Evolutionary conservation across 2,113 vertebrate species (phyloP), one percentile per base, ranked within the genome.

Genomic region (Orycteropus afer): DNA sequence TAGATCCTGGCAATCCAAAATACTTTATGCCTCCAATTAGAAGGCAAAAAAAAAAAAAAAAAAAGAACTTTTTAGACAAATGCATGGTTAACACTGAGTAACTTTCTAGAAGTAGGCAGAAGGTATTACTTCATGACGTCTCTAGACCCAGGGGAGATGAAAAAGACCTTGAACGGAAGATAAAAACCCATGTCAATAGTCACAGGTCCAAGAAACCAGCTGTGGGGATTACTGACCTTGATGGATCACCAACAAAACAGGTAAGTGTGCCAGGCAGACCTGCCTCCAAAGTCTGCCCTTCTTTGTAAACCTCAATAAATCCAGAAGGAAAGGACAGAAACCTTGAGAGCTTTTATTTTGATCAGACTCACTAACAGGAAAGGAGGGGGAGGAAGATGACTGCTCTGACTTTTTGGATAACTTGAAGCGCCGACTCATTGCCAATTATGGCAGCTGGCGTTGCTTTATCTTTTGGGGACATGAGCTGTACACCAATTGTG

Each of bases 381-480:
- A 76, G 92, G 7, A 42, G 32, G 55, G 69, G 85, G 83, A 27
- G 81, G 83, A 93, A 79, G 7, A 4, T 2, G 55, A 45, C 1
- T 37, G 74, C 79, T 86, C 45, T 85, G 82, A 82, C 90, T 91
- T 71, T 88, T 74, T 71, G 42, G 95, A 37, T 84, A 96, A 76
- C 83, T 57, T 83, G 94, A 95, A 83, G 86, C 34, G 11, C 71
- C 80, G n/a, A 32, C 40, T n/a, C 10, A 49, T 76, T 89, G 78
- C 93, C 93, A 96, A 84, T 57, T 0, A 0, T 45, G 90, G 74
- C 87, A 80, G 53, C 1, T 4, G 51, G 29, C 10, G 90, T 88
- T 40, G 86, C 89, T 97, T 97, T 97, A 91, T 94, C 94, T 97
- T 95, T 40, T 4, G 76, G 91, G 76, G 93, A 95, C 27, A 22